Conservation (phyloP, 1,140 invertebrate species). For the Episyrphus balteatus region DNA sequence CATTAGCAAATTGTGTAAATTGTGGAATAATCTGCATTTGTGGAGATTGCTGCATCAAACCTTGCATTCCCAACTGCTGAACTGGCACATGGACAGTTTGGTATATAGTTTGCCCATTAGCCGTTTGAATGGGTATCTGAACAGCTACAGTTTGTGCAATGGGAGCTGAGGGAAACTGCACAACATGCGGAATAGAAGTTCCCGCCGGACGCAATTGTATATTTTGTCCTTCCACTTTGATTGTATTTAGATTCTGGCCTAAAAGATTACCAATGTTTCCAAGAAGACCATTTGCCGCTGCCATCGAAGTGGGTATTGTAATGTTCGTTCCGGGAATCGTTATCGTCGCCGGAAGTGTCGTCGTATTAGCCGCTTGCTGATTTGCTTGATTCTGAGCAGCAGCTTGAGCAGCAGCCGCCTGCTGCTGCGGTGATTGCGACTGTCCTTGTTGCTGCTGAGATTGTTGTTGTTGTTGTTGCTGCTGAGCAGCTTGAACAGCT, state of each 20-base stretch:
- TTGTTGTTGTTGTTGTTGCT: no score
- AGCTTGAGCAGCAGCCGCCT: constrained; percentile 1
- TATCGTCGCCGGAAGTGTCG: constrained; percentile 37
- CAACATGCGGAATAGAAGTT: constrained; percentile 42
- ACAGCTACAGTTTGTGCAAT: constrained; percentile 82
- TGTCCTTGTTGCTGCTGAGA: constrained; percentile 11
- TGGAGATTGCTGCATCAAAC: constrained; percentile 37
- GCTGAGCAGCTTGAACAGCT: constrained; percentile 23
- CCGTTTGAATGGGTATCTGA: constrained; percentile 80
- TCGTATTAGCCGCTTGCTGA: constrained; percentile 1
- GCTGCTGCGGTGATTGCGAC: constrained; percentile 4
- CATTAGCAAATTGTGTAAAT: constrained; percentile 66
- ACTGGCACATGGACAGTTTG: constrained; percentile 87
- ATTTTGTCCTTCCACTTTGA: constrained; percentile 46
- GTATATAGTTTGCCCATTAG: constrained; percentile 83
- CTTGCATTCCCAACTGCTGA: constrained; percentile 51
- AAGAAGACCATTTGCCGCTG: constrained; percentile 28
- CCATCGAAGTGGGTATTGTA: constrained; percentile 42
- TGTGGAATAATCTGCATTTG: constrained; percentile 53
- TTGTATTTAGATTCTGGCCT: constrained; percentile 9
- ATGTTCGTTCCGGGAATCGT: constrained; percentile 47
- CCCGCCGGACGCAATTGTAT: constrained; percentile 51
- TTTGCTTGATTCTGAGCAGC: constrained; percentile 1
- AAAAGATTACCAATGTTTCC: constrained; percentile 19
- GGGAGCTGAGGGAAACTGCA: constrained; percentile 55